Conservation (phyloP, 2,888 invertebrate species). For the Drosophila fungiperda region DNA sequence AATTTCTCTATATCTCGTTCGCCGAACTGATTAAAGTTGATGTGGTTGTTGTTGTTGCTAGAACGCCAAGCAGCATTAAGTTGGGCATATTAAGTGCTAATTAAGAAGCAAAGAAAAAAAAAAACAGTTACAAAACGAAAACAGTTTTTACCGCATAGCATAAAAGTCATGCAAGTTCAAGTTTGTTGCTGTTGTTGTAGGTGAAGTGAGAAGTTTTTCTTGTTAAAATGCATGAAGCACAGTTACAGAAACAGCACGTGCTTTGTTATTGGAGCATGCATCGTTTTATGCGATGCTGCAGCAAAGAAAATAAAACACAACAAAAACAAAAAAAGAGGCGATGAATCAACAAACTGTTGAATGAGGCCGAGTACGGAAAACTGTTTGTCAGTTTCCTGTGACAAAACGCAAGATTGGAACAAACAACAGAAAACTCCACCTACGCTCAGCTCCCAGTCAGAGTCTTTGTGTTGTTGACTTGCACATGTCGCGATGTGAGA, state of each 20-base stretch:
- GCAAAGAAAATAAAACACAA: background rate
- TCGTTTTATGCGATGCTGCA: constrained; percentile 59
- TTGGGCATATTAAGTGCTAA: constrained; percentile 65
- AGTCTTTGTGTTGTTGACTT: constrained; percentile 43
- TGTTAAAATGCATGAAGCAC: constrained; percentile 53
- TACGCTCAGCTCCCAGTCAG: constrained; percentile 32
- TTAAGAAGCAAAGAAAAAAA: constrained; percentile 60
- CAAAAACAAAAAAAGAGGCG: constrained; percentile 26
- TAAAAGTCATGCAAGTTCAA: constrained; percentile 75
- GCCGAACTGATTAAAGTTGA: constrained; percentile 54
- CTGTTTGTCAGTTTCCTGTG: constrained; percentile 47
- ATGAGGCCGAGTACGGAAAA: constrained; percentile 21
- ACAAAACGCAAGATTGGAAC: constrained; percentile 38
- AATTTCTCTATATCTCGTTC: constrained; percentile 9
- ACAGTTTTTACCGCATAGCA: constrained; percentile 52
- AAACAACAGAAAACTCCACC: constrained; percentile 48
- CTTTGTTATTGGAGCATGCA: constrained; percentile 64
- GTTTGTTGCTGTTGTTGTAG: constrained; percentile 53
- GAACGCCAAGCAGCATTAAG: constrained; percentile 41
- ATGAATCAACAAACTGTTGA: constrained; percentile 63
- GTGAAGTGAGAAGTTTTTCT: constrained; percentile 49
- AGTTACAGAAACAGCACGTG: constrained; percentile 48
- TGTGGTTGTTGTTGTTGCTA: constrained; percentile 7
- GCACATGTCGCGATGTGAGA: constrained; percentile 57
- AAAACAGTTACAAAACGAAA: constrained; percentile 75